Base-by-base conservation (phyloP, 2,113 vertebrate genomes). In the Semicossyphus pulcher region DNA sequence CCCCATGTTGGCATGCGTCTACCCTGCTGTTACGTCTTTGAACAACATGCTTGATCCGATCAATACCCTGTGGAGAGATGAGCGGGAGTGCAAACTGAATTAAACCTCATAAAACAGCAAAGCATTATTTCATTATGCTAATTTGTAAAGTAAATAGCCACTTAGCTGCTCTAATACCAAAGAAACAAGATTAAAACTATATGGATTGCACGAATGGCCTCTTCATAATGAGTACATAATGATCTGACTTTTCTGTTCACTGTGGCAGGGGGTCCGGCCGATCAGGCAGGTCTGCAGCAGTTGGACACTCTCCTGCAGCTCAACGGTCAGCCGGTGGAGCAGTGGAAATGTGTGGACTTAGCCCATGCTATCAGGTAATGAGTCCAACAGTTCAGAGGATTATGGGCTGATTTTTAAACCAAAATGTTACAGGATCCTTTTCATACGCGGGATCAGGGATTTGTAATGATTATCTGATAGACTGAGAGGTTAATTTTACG, bases 271-370 rank as follows among this genome's bases (percentile, higher is more conserved):
- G 96, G 97, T 60, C 96, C 97, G 1, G 97, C 97, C 1, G 96
- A 97, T 81, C 93, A 92, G 86, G 97, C 96, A 1, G 97, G 97
- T 23, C 91, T 99, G 64, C 96, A 96, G 89, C 96, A 96, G 32
- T 89, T 96, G 1, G 97, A 99, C 90, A 97, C 95, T 0, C 92
- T 99, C 62, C 90, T 99, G 73, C 96, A 96, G 91, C 91, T 99
- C 58, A 98, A 99, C 0, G 95, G 96, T 89, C 95, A 95, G 78
- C 94, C 95, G 0, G 97, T 99, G 89, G 96, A 98, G 67, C 96
- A 96, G 77, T 99, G 97, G 96, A 98, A 99, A 80, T 99, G 97
- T 18, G 95, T 97, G 67, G 96, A 99, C 78, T 91, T 99, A 81
- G 97, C 97, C 0, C 96, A 98, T 0, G 96, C 97, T 77, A 98